Base-by-base conservation (phyloP, 1,140 invertebrate species). In the Rhagoletis zephyria region DNA sequence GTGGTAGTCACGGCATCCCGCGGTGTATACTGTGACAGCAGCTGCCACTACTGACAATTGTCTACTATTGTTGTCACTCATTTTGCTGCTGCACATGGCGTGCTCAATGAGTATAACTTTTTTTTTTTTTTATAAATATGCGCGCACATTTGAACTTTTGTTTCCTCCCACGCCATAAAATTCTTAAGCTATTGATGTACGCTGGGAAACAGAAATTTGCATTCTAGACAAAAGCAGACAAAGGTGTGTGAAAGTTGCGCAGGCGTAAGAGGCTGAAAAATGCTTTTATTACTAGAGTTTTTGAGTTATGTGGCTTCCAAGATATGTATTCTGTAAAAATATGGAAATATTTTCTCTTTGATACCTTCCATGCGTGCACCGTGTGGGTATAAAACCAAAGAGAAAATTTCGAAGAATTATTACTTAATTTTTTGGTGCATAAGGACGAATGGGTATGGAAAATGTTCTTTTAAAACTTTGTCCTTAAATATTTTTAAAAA, bases 1-100 rank as follows among this genome's bases (percentile, higher is more conserved):
- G 65, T 30, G 45, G 70, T 16, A 74, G 45, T 74, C 74, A 81
- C 74, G 74, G 74, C 74, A 81, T 81, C 74, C 74, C 74, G 56
- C 74, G 51, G 74, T 19, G 74, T 59, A 10, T 4, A n/a, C 45
- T 81, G 16, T 30, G 74, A 56, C 51, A 9, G 51, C 48, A n/a
- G 19, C 48, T 56, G 48, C 74, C 74, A 56, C 48, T 51, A n/a
- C 74, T 81, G 51, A 30, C 74, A 30, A 19, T 30, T 56, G 48
- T 48, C n/a, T 30, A 42, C 48, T 77, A 7, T 81, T 81, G 48
- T 59, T 81, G 74, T 51, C 9, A 7, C 67, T 74, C 67, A 16
- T 59, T 19, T 56, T 19, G 74, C 7, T 19, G 48, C 16, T 51
- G 48, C 61, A 14, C 6, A 51, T 81, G 45, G 70, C 45, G 45